phyloP scores from a whole-genome alignment of 2,888 invertebrate genomes.

The Thysanoteuthis rhombus region DNA sequence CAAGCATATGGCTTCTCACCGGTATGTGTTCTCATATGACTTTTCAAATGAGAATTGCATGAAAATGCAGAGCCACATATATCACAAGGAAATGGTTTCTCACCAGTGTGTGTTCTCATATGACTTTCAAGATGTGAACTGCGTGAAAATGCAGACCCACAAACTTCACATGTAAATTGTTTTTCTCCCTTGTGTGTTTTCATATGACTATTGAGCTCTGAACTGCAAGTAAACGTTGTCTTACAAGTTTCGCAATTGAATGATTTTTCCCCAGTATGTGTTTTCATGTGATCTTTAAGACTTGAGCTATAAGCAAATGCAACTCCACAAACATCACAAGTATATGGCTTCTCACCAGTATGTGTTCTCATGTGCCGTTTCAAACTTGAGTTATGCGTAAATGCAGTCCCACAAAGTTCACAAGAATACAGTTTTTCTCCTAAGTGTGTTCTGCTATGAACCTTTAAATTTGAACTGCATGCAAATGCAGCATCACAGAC shows the following conservation, averaged over 20 bases:
- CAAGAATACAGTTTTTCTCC: not conserved
- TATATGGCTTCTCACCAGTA: conserved; percentile 36
- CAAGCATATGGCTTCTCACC: not conserved
- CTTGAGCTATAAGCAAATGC: conserved; percentile 36
- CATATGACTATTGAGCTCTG: conserved; percentile 38
- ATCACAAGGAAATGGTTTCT: conserved; percentile 43
- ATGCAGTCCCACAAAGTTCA: not conserved
- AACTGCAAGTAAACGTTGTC: conserved; percentile 36
- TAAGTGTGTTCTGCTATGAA: too few species aligned
- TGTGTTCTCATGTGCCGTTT: conserved; percentile 30
- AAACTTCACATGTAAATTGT: conserved; percentile 45
- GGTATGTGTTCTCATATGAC: not conserved
- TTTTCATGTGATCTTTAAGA: conserved; percentile 36
- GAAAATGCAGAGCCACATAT: conserved; percentile 38
- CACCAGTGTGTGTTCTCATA: conserved; percentile 43
- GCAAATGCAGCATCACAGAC: too few species aligned
- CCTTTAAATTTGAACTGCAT: too few species aligned
- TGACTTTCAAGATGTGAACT: conserved; percentile 43
- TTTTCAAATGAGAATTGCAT: conserved; percentile 18
- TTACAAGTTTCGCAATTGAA: conserved; percentile 38
- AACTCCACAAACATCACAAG: conserved; percentile 37
- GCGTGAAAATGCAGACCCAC: conserved; percentile 42
- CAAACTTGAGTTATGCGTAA: not conserved
- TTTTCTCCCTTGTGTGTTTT: conserved; percentile 42
- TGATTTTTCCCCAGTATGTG: conserved; percentile 38